A percentile compares a stretch with the other conserved stretches of the same genome.
Evolutionary conservation across 2,888 invertebrate genomes (phyloP).

Genomic region (Cataglyphis cursor): DNA sequence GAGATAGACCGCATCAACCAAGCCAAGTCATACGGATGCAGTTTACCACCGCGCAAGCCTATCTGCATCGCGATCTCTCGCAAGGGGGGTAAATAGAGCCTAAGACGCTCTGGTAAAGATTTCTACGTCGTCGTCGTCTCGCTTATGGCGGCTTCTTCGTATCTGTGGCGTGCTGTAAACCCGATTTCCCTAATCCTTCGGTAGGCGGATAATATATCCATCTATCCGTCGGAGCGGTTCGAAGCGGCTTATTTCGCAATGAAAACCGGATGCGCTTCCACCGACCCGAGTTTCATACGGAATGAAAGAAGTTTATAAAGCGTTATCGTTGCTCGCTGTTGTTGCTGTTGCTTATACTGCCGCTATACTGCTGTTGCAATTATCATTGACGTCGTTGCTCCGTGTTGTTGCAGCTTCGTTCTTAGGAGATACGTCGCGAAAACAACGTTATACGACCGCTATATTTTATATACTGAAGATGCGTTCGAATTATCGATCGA

Average conservation of each 20-base stretch:
- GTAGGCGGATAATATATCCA: conserved; percentile 67
- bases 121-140: conserved; percentile 60
- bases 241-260: conserved; percentile 70
- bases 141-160: conserved; percentile 40
- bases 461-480: conserved; percentile 69
- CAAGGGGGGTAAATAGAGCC: conserved; percentile 66
- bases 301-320: conserved; percentile 61
- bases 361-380: conserved; percentile 1
- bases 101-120: conserved; percentile 69
- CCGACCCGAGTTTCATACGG: conserved; percentile 39
- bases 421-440: background rate
- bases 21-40: conserved; percentile 61
- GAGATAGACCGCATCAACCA: conserved; percentile 64
- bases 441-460: conserved; percentile 46
- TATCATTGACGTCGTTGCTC: background rate
- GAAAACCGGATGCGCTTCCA: conserved; percentile 65
- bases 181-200: conserved; percentile 74
- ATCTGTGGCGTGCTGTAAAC: conserved; percentile 60
- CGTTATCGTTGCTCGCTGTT: conserved; percentile 28
- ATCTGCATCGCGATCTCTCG: conserved; percentile 70
- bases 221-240: conserved; percentile 59
- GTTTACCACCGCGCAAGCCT: conserved; percentile 65
- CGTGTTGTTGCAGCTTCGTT: conserved; percentile 40
- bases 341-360: conserved; percentile 7
- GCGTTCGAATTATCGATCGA: conserved; percentile 68